Evolutionary conservation across 2,113 vertebrate species (phyloP).

Genomic region (Paramormyrops kingsleyae): DNA sequence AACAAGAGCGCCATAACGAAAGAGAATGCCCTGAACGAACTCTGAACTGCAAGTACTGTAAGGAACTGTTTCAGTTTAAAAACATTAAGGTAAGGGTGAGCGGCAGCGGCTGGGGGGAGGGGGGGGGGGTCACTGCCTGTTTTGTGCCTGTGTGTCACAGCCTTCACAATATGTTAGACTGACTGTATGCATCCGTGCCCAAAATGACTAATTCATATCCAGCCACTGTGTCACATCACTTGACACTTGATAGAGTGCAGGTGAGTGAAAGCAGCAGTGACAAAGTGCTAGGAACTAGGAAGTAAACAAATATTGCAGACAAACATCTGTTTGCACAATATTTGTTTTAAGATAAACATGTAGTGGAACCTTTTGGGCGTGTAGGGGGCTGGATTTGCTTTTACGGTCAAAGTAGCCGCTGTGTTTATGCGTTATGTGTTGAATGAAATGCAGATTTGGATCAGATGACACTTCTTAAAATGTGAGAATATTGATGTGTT

Average conservation of each 20-base stretch:
- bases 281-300: not conserved
- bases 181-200: not conserved
- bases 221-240: not conserved
- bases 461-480: not conserved
- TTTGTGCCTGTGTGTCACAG: not conserved
- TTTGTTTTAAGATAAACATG: not conserved
- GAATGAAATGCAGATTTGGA: not conserved
- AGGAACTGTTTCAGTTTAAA: constrained; percentile 62
- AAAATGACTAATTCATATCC: not conserved
- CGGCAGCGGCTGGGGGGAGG: not conserved
- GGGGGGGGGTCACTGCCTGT: not conserved
- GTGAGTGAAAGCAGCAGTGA: not conserved
- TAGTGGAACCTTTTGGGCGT: not conserved
- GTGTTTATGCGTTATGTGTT: not conserved
- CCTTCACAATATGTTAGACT: not conserved
- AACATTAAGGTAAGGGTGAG: constrained; percentile 57
- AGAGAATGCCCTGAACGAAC: constrained; percentile 70
- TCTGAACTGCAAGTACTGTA: constrained; percentile 73
- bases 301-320: not conserved
- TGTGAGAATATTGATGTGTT: not conserved
- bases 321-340: not conserved
- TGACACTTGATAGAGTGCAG: not conserved
- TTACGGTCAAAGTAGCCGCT: not conserved
- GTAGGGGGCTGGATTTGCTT: not conserved
- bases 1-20: constrained; percentile 73